phyloP scores from a whole-genome alignment of 2,113 vertebrate genomes.

The Chamaea fasciata region DNA sequence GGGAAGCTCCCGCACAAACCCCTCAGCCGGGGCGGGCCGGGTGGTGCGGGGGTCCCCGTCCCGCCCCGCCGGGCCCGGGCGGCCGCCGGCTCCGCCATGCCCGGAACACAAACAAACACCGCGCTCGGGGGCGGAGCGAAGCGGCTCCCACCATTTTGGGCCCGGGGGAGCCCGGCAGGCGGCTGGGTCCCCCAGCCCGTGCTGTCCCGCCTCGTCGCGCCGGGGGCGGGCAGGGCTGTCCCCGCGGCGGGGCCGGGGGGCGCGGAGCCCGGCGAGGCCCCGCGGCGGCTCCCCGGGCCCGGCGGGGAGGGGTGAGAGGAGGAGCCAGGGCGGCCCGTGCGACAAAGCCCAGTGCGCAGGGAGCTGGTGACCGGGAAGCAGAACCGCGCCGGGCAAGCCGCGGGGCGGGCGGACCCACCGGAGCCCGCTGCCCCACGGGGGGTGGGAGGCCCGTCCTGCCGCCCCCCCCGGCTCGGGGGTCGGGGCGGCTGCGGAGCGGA shows the following conservation, averaged over 20 bases:
- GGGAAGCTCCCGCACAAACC: neutral
- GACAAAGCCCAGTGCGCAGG: conserved; percentile 55
- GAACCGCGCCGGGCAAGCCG: neutral
- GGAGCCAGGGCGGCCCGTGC: conserved; percentile 35
- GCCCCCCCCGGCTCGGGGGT: neutral
- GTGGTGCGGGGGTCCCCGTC: fast-evolving
- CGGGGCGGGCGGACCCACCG: conserved; percentile 26
- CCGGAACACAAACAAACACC: conserved; percentile 23
- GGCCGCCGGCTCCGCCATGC: neutral
- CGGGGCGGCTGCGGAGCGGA: neutral
- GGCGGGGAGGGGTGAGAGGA: neutral
- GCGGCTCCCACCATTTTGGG: conserved; percentile 23
- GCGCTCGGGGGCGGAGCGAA: neutral
- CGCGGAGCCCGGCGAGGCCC: neutral
- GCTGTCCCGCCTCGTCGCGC: neutral
- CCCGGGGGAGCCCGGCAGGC: neutral
- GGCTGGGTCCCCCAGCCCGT: fast-evolving
- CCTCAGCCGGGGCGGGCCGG: fast-evolving
- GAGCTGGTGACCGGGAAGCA: conserved; percentile 54
- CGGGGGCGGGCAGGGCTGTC: neutral
- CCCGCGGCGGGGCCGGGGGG: neutral
- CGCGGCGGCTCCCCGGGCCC: neutral
- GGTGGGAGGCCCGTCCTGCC: conserved; percentile 45
- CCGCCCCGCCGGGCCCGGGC: neutral
- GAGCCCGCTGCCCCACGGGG: conserved; percentile 17